phyloP scores from a whole-genome alignment of 2,113 vertebrate species.

The Bujurquina vittata region DNA sequence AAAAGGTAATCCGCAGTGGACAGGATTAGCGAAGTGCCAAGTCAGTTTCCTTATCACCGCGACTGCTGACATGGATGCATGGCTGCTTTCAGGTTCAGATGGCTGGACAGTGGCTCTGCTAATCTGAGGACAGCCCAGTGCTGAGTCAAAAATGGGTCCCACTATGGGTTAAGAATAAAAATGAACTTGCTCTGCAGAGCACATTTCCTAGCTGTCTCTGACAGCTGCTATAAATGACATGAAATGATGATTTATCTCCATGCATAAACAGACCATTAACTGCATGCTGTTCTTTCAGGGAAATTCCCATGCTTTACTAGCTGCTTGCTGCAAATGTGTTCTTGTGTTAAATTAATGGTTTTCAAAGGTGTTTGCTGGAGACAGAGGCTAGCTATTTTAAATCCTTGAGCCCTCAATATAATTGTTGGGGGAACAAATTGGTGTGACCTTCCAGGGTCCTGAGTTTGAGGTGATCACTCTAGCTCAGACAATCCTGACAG shows the following conservation, averaged over 20 bases:
- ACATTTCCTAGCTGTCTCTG: conserved; percentile 34
- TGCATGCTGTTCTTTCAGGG: conserved; percentile 61
- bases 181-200: conserved; percentile 33
- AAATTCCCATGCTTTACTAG: conserved; percentile 39
- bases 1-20: conserved; percentile 63
- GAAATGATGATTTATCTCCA: conserved; percentile 57
- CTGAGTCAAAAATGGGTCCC: conserved; percentile 50
- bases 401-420: conserved; percentile 11
- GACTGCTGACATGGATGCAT: conserved; percentile 58
- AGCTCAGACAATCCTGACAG: conserved; percentile 10
- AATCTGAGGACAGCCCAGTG: conserved; percentile 46
- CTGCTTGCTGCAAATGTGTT: conserved; percentile 30
- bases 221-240: conserved; percentile 66
- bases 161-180: not conserved
- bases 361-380: conserved; percentile 40
- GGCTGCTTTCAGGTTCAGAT: conserved; percentile 60
- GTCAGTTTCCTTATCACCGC: conserved; percentile 61
- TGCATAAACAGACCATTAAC: conserved; percentile 69
- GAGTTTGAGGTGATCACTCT: conserved; percentile 24
- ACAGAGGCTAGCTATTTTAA: conserved; percentile 32
- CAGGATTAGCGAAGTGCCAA: conserved; percentile 69
- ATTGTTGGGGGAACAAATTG: conserved; percentile 25
- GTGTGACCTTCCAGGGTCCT: not conserved
- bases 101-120: conserved; percentile 42
- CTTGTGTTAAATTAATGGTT: conserved; percentile 44